phyloP scores from a whole-genome alignment of 2,888 invertebrate species.

The Masnerella sp. region DNA sequence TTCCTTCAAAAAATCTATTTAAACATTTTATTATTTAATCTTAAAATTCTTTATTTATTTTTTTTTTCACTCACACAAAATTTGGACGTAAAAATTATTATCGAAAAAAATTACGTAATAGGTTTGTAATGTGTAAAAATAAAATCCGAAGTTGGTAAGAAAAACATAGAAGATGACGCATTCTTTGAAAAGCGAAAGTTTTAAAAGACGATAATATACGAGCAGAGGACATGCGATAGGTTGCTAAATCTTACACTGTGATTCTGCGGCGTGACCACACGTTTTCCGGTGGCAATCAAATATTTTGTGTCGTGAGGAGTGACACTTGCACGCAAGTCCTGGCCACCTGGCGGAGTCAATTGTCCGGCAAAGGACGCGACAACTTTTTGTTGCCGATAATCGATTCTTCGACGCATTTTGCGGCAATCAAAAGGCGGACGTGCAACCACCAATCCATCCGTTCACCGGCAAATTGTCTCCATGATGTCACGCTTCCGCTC shows the following conservation, averaged over 20 bases:
- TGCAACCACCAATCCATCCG: conserved; percentile 53
- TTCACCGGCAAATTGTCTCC: conserved; percentile 30
- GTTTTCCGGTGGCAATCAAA: conserved; percentile 63
- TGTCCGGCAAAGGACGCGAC: conserved; percentile 69
- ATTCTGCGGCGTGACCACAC: conserved; percentile 61
- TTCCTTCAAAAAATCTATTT: too few species aligned
- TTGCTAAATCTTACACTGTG: conserved; percentile 62
- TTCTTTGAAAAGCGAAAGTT: conserved; percentile 47
- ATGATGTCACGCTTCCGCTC: conserved; percentile 54
- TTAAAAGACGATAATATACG: conserved; percentile 49
- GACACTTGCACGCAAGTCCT: conserved; percentile 65
- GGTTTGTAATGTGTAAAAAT: too few species aligned
- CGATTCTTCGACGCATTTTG: conserved; percentile 59
- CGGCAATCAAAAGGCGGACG: conserved; percentile 48
- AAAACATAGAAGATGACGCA: conserved; percentile 12
- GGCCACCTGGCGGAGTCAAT: conserved; percentile 65
- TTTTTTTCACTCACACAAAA: too few species aligned
- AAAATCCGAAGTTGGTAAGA: too few species aligned
- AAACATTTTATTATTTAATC: too few species aligned
- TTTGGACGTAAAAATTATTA: too few species aligned
- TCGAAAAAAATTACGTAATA: too few species aligned
- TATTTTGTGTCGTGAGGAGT: conserved; percentile 65
- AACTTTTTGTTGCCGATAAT: conserved; percentile 64
- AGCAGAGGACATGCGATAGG: conserved; percentile 47
- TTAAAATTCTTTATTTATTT: too few species aligned